Evolutionary conservation across 2,888 invertebrate genomes (phyloP).

Genomic region (Micropterix aruncella): DNA sequence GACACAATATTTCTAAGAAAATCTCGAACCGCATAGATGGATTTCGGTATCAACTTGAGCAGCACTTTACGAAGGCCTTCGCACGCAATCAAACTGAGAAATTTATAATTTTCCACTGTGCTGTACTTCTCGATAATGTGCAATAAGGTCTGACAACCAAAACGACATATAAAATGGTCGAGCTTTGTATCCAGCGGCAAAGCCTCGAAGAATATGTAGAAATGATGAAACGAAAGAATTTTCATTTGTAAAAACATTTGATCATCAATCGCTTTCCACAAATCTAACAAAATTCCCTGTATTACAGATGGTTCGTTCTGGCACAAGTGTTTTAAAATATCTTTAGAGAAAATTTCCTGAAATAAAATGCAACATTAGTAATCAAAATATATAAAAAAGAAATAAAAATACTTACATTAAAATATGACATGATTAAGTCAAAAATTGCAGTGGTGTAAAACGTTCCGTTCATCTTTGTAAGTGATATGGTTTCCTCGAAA

Average conservation of each 20-base stretch:
- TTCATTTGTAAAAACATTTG: background rate
- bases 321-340: background rate
- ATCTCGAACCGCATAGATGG: background rate
- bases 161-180: background rate
- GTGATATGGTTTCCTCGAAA: background rate
- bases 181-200: background rate
- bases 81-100: background rate
- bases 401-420: background rate
- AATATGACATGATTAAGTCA: background rate
- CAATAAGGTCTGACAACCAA: background rate
- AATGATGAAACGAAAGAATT: background rate
- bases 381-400: background rate
- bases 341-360: background rate
- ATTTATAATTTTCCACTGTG: background rate
- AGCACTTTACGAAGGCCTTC: background rate
- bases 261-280: background rate
- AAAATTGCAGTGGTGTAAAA: background rate
- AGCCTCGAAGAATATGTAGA: background rate
- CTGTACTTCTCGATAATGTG: background rate
- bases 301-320: background rate
- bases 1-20: background rate
- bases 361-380: background rate
- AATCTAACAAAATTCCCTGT: background rate
- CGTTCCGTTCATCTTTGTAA: background rate
- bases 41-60: background rate